Conservation (phyloP, 2,113 vertebrate genomes). For the Balaeniceps rex region DNA sequence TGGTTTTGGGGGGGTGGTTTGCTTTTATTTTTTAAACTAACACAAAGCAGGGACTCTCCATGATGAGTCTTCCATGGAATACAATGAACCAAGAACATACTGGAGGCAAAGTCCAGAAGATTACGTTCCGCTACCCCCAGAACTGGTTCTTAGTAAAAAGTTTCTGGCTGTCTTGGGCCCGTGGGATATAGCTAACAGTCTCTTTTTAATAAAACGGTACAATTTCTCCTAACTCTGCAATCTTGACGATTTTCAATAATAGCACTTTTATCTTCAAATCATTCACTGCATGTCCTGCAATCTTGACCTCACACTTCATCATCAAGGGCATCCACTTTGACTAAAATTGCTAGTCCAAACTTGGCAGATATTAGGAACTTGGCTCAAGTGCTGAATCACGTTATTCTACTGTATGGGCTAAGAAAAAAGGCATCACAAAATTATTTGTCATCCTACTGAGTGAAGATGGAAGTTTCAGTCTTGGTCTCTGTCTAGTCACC, state of each 20-base stretch:
- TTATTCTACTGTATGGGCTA: background rate
- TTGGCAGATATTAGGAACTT: background rate
- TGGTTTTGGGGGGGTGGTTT: background rate
- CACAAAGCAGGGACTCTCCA: background rate
- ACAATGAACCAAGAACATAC: background rate
- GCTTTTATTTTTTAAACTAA: background rate
- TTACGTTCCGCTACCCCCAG: background rate
- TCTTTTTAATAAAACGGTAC: background rate
- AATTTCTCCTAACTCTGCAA: background rate
- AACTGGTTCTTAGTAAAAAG: background rate
- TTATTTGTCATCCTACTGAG: background rate
- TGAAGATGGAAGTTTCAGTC: background rate
- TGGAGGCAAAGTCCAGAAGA: background rate
- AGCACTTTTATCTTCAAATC: background rate
- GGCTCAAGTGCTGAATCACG: background rate
- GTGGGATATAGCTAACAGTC: background rate
- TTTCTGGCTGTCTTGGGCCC: background rate
- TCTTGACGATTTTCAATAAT: background rate
- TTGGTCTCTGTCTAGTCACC: background rate
- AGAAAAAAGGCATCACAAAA: background rate
- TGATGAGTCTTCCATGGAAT: background rate
- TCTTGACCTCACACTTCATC: background rate
- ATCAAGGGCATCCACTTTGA: background rate
- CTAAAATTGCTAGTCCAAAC: background rate
- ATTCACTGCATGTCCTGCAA: background rate